Evolutionary conservation across 2,888 invertebrate genomes (phyloP).

Genomic region (Parelbella ahira): DNA sequence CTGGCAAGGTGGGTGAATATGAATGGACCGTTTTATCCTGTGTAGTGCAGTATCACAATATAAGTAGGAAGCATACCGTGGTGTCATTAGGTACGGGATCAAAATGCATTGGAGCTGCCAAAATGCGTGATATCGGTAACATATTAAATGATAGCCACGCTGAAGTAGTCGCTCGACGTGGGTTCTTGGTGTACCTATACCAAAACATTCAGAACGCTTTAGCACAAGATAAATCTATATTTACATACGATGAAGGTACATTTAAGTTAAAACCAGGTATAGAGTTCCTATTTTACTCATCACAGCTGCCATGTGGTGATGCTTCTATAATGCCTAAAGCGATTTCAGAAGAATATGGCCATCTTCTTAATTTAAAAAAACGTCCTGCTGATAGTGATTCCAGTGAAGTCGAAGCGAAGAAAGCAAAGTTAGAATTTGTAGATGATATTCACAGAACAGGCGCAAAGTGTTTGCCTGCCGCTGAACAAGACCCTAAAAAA

Average conservation of each 20-base stretch:
- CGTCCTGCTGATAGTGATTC: conserved; percentile 38
- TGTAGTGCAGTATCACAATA: conserved; percentile 79
- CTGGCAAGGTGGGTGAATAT: conserved; percentile 86
- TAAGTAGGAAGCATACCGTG: conserved; percentile 68
- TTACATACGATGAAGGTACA: conserved; percentile 41
- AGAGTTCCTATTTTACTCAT: conserved; percentile 91
- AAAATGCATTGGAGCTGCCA: conserved; percentile 90
- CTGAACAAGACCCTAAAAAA: conserved; percentile 79
- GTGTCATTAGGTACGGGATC: conserved; percentile 94
- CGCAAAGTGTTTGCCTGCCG: conserved; percentile 87
- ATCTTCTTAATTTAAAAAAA: conserved; percentile 44
- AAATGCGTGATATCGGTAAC: conserved; percentile 84
- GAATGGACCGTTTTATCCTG: conserved; percentile 94
- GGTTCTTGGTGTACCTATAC: conserved; percentile 88
- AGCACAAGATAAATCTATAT: conserved; percentile 51
- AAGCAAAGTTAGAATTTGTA: conserved; percentile 26
- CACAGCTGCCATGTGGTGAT: conserved; percentile 96
- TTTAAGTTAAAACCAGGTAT: conserved; percentile 79
- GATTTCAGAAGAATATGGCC: conserved; percentile 49
- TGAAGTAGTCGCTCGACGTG: conserved; percentile 91
- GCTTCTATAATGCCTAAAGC: conserved; percentile 89
- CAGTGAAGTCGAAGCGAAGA: conserved; percentile 41
- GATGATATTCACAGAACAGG: conserved; percentile 87
- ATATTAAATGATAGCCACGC: conserved; percentile 95
- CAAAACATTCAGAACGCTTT: conserved; percentile 76